Conservation (phyloP, 2,797 vertebrate genomes). For the Alcedo quadribrachys region DNA sequence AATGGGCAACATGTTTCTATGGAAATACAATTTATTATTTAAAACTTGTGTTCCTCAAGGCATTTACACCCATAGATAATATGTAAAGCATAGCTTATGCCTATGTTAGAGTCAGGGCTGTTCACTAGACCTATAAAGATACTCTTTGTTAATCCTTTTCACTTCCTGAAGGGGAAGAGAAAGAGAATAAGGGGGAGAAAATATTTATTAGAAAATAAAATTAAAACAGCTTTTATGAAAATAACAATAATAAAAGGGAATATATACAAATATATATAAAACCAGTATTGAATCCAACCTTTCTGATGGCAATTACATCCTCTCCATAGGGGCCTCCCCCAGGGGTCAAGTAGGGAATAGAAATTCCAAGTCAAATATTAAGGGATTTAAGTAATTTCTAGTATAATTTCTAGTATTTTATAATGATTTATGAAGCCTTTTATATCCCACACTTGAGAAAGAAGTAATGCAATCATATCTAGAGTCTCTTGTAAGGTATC, state of each 20-base stretch:
- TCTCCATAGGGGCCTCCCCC: too few species aligned
- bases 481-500: background rate
- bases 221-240: too few species aligned
- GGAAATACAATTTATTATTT: conserved; percentile 14
- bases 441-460: background rate
- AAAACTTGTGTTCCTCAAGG: background rate
- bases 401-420: background rate
- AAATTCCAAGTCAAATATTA: background rate
- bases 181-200: too few species aligned
- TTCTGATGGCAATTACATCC: too few species aligned
- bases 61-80: background rate
- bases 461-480: background rate
- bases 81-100: background rate
- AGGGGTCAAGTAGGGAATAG: background rate
- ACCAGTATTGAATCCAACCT: too few species aligned
- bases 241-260: too few species aligned
- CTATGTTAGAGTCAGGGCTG: background rate
- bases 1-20: background rate
- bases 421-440: background rate
- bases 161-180: too few species aligned
- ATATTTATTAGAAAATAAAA: too few species aligned
- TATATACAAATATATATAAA: too few species aligned
- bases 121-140: too few species aligned
- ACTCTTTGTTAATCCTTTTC: too few species aligned
- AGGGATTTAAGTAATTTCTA: background rate